Evolutionary conservation across 2,888 invertebrate species (phyloP), one percentile per base, ranked within the genome.

Genomic region (Lissocephala sabroskyi): DNA sequence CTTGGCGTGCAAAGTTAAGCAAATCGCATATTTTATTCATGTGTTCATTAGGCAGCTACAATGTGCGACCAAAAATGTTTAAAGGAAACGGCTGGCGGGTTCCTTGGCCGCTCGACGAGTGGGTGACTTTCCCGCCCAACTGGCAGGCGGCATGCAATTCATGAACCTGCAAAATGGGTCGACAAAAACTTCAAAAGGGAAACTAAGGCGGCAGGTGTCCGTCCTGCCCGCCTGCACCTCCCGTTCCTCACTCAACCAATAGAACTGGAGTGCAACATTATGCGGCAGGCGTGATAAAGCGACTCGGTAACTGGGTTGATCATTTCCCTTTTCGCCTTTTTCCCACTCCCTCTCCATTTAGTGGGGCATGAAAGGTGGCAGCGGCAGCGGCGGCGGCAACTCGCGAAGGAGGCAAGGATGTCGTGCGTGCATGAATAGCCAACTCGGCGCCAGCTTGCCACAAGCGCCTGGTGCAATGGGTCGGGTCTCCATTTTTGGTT

Each of bases 21-120:
- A 73, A 73, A 73, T 73, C 73, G 77, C 77, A 73, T 73, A 73
- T 73, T 73, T 73, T 73, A 73, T 73, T 76, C 73, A 73, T 73
- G 77, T 73, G 77, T 73, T 73, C 73, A 73, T 73, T 73, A 73
- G 77, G 74, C 62, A 60, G 77, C 77, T 73, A 77, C 73, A 76
- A 73, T 76, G 77, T 73, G 77, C 74, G 74, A 74, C 77, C 73
- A 65, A 73, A 71, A 71, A 77, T 77, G 71, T 70, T 71, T 71
- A 77, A 77, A 74, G 77, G 77, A 65, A 74, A 62, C 62, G 66
- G 26, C 65, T 48, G 44, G 35, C 43, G 37, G 11, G 4, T n/a
- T n/a, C 30, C 10, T 2, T 9, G 6, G 11, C 4, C 11, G 11
- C 18, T 18, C 18, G 14, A 17, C 6, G 49, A 46, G 39, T 29